These are phyloP conservation scores for Amphipyra berbera DNA, from an alignment of 2,888 invertebrate species.

Conservation along the genomic window DNA sequence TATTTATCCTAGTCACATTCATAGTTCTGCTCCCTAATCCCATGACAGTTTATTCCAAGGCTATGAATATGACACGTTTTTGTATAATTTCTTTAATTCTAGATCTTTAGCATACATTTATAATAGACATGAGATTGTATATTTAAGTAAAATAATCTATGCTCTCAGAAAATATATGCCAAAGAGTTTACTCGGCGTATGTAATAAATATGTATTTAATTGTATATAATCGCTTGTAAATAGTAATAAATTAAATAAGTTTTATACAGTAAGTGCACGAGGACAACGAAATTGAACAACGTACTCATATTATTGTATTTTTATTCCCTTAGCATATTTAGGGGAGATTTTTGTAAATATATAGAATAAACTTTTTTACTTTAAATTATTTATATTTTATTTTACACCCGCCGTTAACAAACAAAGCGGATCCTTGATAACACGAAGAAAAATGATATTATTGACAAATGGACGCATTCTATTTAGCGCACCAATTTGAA, in stretches of 20 bases:
- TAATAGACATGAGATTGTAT: constrained; percentile 24
- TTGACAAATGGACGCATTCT: too few relatives aligned
- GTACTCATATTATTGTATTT: constrained; percentile 51
- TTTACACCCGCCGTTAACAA: not conserved
- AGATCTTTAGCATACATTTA: too few relatives aligned
- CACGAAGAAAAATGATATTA: too few relatives aligned
- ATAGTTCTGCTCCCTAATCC: not conserved
- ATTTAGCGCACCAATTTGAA: too few relatives aligned
- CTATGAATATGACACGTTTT: constrained; percentile 6
- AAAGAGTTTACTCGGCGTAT: constrained; percentile 82
- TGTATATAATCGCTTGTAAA: constrained; percentile 48
- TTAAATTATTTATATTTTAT: constrained; percentile 2
- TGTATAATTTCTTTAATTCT: not conserved
- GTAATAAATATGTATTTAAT: constrained; percentile 61
- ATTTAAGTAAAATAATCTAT: constrained; percentile 38
- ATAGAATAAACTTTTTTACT: constrained; percentile 53
- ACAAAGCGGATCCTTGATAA: too few relatives aligned
- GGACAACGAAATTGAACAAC: constrained; percentile 67
- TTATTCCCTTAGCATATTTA: constrained; percentile 49
- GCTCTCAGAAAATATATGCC: constrained; percentile 76
- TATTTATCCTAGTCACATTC: not conserved
- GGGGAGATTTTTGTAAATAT: constrained; percentile 60
- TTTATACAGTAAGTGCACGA: constrained; percentile 12
- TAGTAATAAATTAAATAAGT: constrained; percentile 28
- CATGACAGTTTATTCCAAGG: constrained; percentile 1